Evolutionary conservation across 2,888 invertebrate species (phyloP), one percentile per base, ranked within the genome.

Genomic region (Mesorhabditis sp.): DNA sequence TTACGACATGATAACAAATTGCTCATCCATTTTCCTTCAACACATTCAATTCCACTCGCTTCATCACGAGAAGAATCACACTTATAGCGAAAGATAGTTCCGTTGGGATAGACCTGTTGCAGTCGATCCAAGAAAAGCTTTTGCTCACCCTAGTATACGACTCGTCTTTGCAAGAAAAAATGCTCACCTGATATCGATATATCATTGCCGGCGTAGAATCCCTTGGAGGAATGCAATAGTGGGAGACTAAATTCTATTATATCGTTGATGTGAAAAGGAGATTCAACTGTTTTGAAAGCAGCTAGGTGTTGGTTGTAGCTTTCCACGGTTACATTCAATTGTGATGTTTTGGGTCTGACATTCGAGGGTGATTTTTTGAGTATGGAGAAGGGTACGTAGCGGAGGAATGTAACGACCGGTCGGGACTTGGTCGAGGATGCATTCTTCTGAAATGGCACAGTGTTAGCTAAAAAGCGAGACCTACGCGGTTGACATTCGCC

Each of bases 21-120:
- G 50, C 82, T 82, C 5, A 79, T 72, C 85, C 85, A 85, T 72
- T 83, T 78, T 28, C 84, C 83, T 50, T 81, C 76, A n/a, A 79
- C 68, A 71, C 85, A 85, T 66, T 83, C 74, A 15, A 84, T 76
- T 42, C 80, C 81, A 44, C 73, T 75, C 2, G 83, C 85, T 69
- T 82, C 80, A 67, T 76, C 78, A 61, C 72, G 67, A 45, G 73
- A 75, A 6, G 76, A 76, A 45, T 74, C 76, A 42, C 78, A 78
- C 73, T 76, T 45, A 62, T 81, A 85, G 62, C 82, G 84, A 45
- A 85, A 81, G 15, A 83, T 74, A 2, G 85, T 83, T 4, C 85
- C 80, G 63, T 85, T 85, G 4, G 85, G 85, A 70, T 79, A 85
- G n/a, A 77, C 75, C 0, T 76, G 69, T 69, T 81, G 82, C 65